A percentile compares a stretch with the other conserved stretches of the same genome.
Conservation (phyloP, 2,797 vertebrate species). For the Botia kubotai region DNA sequence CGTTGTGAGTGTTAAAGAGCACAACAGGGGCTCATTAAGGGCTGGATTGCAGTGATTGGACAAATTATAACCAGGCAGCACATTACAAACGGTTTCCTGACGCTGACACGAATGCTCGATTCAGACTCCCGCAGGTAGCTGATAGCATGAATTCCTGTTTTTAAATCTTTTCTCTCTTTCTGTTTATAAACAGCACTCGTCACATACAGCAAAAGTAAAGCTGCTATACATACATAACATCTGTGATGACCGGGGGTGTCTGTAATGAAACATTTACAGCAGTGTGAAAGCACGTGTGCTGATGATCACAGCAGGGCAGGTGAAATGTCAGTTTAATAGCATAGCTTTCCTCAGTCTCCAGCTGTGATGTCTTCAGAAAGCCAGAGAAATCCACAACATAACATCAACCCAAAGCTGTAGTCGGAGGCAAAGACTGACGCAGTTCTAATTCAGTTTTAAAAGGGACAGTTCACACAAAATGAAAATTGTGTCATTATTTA, state of each 20-base stretch:
- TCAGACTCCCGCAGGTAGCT: not conserved
- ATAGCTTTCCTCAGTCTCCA: not conserved
- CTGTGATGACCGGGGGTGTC: no score
- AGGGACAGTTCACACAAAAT: no score
- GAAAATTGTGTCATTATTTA: no score
- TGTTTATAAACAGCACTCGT: not conserved
- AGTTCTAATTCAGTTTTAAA: no score
- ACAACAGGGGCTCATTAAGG: not conserved
- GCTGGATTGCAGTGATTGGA: slow-evolving; percentile 6
- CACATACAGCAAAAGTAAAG: no score
- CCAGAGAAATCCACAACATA: not conserved
- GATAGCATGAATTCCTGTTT: not conserved
- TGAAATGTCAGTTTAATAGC: not conserved
- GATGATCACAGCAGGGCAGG: no score
- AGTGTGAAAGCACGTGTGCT: no score
- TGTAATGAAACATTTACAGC: no score
- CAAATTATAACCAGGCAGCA: not conserved
- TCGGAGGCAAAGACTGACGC: slow-evolving; percentile 9
- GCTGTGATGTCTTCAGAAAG: slow-evolving; percentile 10
- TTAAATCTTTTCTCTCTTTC: not conserved
- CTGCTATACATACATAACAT: no score
- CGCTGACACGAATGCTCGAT: not conserved
- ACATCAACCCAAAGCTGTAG: not conserved
- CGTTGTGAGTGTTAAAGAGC: no score
- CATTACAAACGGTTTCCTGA: not conserved